These are phyloP conservation scores for Enteromius fasciolatus DNA, from an alignment of 2,797 vertebrate species.

Conservation along the genomic window DNA sequence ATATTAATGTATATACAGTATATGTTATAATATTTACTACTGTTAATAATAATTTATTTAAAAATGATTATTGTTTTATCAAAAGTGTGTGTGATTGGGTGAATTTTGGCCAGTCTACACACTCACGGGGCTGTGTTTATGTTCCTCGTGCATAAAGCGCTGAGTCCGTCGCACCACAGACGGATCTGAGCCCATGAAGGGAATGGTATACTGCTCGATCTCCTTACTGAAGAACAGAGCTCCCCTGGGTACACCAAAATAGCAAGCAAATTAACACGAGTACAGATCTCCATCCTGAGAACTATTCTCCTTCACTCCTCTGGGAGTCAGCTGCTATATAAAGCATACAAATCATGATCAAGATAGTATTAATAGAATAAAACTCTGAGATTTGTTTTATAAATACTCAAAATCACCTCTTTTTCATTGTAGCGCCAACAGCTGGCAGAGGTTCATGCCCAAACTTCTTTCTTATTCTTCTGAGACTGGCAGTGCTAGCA, in stretches of 20 bases:
- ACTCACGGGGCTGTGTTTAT: conserved; percentile 83
- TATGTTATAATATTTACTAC: background rate
- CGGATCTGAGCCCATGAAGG: conserved; percentile 84
- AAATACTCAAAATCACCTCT: conserved; percentile 72
- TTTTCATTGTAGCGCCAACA: conserved; percentile 81
- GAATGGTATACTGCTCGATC: conserved; percentile 79
- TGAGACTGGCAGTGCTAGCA: conserved; percentile 75
- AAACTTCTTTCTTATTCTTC: conserved; percentile 77
- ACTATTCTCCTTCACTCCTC: conserved; percentile 9
- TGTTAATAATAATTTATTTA: background rate
- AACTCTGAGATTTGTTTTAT: background rate
- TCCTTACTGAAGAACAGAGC: conserved; percentile 81
- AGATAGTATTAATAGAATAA: background rate
- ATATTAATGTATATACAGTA: background rate
- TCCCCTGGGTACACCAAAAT: conserved; percentile 66
- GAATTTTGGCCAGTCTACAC: background rate
- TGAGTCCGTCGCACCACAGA: conserved; percentile 88
- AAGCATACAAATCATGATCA: background rate
- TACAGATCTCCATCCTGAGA: conserved; percentile 18
- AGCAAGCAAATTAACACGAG: conserved; percentile 39
- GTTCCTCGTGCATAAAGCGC: conserved; percentile 79
- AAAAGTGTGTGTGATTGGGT: background rate
- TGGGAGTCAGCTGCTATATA: conserved; percentile 28
- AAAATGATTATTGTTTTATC: background rate
- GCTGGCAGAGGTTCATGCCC: conserved; percentile 80